Percentiles rank a stretch among this genome's conserved stretches.
phyloP scores from a whole-genome alignment of 1,140 invertebrate species.

The Diorhabda elongata region DNA sequence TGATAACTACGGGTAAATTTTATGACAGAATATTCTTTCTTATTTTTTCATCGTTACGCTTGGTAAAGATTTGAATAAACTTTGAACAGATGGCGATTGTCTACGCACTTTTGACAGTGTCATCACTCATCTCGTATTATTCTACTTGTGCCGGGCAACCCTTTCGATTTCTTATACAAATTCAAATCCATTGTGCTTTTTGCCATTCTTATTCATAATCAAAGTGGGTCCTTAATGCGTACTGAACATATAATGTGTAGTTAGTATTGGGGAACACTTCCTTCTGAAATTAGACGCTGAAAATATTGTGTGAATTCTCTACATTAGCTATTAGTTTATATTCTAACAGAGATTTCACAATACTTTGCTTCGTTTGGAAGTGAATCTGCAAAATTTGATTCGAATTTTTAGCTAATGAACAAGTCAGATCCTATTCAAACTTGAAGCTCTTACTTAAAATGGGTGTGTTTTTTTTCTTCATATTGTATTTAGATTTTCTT shows the following conservation, averaged over 20 bases:
- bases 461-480: too few relatives aligned
- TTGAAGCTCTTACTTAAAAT: too few relatives aligned
- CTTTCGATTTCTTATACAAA: conserved; percentile 32
- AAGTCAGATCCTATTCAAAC: too few relatives aligned
- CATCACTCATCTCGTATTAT: conserved; percentile 32
- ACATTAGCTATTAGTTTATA: too few relatives aligned
- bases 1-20: too few relatives aligned
- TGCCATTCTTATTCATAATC: conserved; percentile 31
- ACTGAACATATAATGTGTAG: conserved; percentile 16
- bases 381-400: too few relatives aligned
- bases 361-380: too few relatives aligned
- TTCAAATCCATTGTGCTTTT: conserved; percentile 30
- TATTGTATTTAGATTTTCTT: too few relatives aligned
- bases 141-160: conserved; percentile 19
- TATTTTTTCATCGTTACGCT: neutral
- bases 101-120: conserved; percentile 25
- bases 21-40: too few relatives aligned
- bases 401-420: too few relatives aligned
- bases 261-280: conserved; percentile 13
- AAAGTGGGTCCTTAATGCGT: conserved; percentile 20
- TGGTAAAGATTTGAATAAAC: conserved; percentile 7
- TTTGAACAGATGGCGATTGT: conserved; percentile 16
- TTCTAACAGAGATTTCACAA: too few relatives aligned
- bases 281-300: conserved; percentile 12
- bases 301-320: conserved; percentile 18